Percentiles rank a stretch among this genome's conserved stretches.
Evolutionary conservation across 1,140 invertebrate genomes (phyloP).

Genomic region (Temnothorax curvispinosus): DNA sequence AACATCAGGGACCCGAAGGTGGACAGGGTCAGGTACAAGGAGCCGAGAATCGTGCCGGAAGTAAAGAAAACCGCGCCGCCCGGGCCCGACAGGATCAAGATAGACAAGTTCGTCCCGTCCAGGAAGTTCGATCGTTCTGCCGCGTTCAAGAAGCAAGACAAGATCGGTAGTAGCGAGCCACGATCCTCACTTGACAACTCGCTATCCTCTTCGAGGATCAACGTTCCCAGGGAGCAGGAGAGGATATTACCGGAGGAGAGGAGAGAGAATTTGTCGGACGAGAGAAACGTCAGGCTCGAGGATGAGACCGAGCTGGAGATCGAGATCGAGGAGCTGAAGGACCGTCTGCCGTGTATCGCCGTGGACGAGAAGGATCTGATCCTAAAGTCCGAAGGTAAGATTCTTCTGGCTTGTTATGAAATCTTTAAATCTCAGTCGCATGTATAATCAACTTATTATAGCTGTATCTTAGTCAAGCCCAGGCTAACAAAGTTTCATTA

Average conservation of each 20-base stretch:
- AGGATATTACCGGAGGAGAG: slow-evolving; percentile 14
- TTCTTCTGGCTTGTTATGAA: neutral
- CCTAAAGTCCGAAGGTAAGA: slow-evolving; percentile 80
- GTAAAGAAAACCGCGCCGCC: slow-evolving; percentile 36
- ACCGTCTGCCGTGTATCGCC: slow-evolving; percentile 74
- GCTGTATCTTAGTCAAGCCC: neutral
- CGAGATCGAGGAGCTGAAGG: slow-evolving; percentile 76
- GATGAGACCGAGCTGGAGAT: slow-evolving; percentile 69
- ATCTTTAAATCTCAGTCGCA: neutral
- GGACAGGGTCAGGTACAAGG: slow-evolving; percentile 64
- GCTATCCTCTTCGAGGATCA: slow-evolving; percentile 18
- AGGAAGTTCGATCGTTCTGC: neutral
- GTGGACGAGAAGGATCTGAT: slow-evolving; percentile 82
- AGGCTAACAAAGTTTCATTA: neutral
- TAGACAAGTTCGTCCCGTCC: slow-evolving; percentile 76
- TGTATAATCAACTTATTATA: neutral
- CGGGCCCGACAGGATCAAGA: slow-evolving; percentile 76
- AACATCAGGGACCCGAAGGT: slow-evolving; percentile 82
- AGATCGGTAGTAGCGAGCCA: neutral
- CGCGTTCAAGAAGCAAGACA: slow-evolving; percentile 17
- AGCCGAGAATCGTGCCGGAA: slow-evolving; percentile 71
- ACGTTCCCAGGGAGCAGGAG: slow-evolving; percentile 11
- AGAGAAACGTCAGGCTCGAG: slow-evolving; percentile 47
- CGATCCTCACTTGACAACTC: slow-evolving; percentile 8
- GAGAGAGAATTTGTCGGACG: slow-evolving; percentile 14